Base-by-base conservation (phyloP, 2,113 vertebrate genomes). In the Coregonus clupeaformis region DNA sequence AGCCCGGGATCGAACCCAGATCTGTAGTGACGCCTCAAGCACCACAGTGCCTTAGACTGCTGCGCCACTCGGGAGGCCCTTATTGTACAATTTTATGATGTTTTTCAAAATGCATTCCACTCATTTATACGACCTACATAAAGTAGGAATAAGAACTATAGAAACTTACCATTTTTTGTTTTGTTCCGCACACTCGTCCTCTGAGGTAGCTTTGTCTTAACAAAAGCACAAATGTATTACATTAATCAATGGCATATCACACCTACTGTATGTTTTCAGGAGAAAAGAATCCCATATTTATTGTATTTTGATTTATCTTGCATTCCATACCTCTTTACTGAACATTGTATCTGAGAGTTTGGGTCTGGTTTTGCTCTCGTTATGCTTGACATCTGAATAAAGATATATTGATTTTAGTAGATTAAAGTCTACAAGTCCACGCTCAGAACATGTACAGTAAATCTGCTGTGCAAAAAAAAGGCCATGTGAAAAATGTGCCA, bases 291-390 rank as follows among this genome's bases (percentile, higher is more conserved):
- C 12, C 24, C 27, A 12, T 6, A 4, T 13, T 3, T 67, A 0
- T 0, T 24, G 4, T 2, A 62, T 59, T 32, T 4, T 67, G 24
- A 63, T 60, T 60, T 16, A 60, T 11, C 18, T 25, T 27, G 7
- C 52, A 5, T 18, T 24, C 24, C 42, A 12, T 62, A 92, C 93
- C 79, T 90, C 89, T 71, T 91, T 92, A 45, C 2, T 88, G 77
- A 94, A 94, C 20, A 89, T 47, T 0, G 90, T 85, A 0, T 94
- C 84, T 24, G 86, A 82, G 13, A 95, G 89, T 83, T 93, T 94
- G 13, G 92, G 92, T 72, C 94, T 90, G 5, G 73, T 18, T 66
- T 92, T 95, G 30, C 32, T 73, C 32, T 93, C 92, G 9, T 47
- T 90, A 55, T 76, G 5, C 77, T 91, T 92, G 9, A 4, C 9